Evolutionary conservation across 1,140 invertebrate genomes (phyloP).

Genomic region (Odontomachus brunneus): DNA sequence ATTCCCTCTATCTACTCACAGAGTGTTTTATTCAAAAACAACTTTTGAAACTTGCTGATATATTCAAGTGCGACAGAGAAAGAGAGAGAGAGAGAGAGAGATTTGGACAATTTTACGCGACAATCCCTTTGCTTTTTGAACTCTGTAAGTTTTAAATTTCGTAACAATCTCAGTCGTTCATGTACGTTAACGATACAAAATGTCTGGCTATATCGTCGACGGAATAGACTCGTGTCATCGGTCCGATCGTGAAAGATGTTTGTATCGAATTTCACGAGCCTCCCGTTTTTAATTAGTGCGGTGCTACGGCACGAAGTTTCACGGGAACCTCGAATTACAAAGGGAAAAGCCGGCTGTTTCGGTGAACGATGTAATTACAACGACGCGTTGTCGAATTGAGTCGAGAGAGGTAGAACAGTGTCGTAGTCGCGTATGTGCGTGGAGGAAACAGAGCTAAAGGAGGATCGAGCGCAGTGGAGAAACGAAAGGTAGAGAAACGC

Average conservation of each 20-base stretch:
- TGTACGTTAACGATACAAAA: neutral
- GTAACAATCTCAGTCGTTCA: too few relatives aligned
- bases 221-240: neutral
- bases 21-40: too few relatives aligned
- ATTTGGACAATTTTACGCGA: neutral
- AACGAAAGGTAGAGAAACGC: neutral
- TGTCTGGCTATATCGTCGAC: too few relatives aligned
- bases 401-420: neutral
- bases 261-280: slow-evolving; percentile 51
- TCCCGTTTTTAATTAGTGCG: slow-evolving; percentile 59
- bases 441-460: neutral
- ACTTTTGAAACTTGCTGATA: neutral
- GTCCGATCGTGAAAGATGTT: slow-evolving; percentile 8
- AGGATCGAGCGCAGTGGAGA: neutral
- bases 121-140: neutral
- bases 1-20: neutral
- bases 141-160: too few relatives aligned
- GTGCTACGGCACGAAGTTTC: neutral
- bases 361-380: slow-evolving; percentile 54
- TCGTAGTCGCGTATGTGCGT: neutral
- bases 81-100: neutral
- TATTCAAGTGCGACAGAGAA: too few relatives aligned
- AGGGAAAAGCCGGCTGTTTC: slow-evolving; percentile 28
- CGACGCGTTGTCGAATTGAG: slow-evolving; percentile 39
- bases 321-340: slow-evolving; percentile 32